phyloP scores from a whole-genome alignment of 2,797 vertebrate species.

The Syngnathus acus region DNA sequence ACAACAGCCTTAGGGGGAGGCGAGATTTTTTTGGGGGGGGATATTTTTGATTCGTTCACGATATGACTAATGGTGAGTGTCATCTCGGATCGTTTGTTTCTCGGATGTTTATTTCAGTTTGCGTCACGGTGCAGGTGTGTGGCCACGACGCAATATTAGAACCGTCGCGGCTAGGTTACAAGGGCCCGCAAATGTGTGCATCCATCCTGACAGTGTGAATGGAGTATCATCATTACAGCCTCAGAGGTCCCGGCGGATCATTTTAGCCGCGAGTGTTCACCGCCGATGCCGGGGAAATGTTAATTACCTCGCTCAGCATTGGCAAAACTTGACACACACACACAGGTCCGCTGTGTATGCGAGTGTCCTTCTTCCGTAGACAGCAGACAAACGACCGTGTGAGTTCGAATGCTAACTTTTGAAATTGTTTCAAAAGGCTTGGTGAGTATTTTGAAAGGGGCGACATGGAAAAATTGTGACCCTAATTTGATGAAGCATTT shows the following conservation, averaged over 20 bases:
- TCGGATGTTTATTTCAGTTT: neutral
- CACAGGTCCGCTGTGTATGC: neutral
- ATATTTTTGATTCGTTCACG: neutral
- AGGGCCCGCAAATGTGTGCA: neutral
- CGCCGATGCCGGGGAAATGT: constrained; percentile 41
- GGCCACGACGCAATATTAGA: neutral
- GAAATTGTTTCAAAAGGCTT: neutral
- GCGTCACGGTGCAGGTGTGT: neutral
- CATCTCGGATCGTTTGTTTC: neutral
- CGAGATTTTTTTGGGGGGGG: neutral
- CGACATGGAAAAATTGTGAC: too few relatives aligned
- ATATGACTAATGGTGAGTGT: neutral
- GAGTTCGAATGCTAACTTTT: neutral
- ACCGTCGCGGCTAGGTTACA: neutral
- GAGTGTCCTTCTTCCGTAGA: neutral
- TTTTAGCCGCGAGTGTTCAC: constrained; percentile 40
- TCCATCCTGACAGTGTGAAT: constrained; percentile 14
- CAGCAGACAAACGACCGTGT: neutral
- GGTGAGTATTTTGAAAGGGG: too few relatives aligned
- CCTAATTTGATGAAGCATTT: neutral
- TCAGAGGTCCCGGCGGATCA: constrained; percentile 34
- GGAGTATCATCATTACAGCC: constrained; percentile 29
- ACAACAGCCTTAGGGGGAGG: neutral
- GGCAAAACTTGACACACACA: neutral
- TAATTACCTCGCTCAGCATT: constrained; percentile 47